phyloP scores from a whole-genome alignment of 2,113 vertebrate species.

The Platycercus adscitus region DNA sequence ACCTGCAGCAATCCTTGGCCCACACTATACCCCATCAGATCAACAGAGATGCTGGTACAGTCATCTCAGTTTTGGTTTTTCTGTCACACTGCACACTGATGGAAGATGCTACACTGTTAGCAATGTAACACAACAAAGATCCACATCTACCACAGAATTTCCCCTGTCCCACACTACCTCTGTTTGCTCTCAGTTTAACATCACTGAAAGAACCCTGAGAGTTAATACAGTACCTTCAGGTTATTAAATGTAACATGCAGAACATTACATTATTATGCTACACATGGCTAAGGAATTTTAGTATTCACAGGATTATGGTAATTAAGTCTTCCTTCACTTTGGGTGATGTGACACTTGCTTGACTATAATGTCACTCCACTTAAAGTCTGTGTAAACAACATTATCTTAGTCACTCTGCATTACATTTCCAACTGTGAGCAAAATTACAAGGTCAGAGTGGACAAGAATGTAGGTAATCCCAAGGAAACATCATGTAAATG shows the following conservation, averaged over 20 bases:
- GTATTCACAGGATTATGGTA: conserved; percentile 84
- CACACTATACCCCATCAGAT: neutral
- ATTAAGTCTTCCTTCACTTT: conserved; percentile 85
- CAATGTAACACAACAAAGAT: neutral
- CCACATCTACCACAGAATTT: neutral
- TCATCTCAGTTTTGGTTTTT: neutral
- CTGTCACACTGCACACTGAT: neutral
- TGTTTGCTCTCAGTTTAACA: conserved; percentile 15
- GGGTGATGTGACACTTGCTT: conserved; percentile 84
- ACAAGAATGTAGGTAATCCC: conserved; percentile 78
- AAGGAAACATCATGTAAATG: conserved; percentile 78
- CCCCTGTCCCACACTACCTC: neutral
- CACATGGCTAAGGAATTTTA: conserved; percentile 81
- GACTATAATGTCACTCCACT: conserved; percentile 88
- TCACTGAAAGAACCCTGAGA: neutral
- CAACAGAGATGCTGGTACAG: neutral
- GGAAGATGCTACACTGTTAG: neutral
- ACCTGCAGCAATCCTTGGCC: conserved; percentile 24
- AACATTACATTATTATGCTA: conserved; percentile 82
- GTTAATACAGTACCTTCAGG: conserved; percentile 44
- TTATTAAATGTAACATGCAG: conserved; percentile 72
- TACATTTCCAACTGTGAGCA: conserved; percentile 81
- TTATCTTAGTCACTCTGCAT: conserved; percentile 84
- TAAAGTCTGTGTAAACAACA: conserved; percentile 89
- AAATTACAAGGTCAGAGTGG: conserved; percentile 85